These are phyloP conservation scores for Nannobrachium achirus DNA, from an alignment of 2,113 vertebrate genomes.

Conservation along the genomic window DNA sequence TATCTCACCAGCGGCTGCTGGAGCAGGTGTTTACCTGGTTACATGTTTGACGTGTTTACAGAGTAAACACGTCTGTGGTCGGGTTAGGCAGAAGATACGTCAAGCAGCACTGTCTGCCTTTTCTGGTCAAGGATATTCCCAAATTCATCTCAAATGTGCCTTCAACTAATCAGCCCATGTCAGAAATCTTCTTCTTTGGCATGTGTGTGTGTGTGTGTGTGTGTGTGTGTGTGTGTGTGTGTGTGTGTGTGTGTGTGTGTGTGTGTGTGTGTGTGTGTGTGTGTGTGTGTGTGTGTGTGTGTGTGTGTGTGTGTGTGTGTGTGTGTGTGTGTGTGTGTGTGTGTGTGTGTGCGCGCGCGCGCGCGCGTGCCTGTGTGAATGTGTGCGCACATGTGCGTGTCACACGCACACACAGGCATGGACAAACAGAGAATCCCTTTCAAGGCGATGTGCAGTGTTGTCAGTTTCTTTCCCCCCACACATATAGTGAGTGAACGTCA, in stretches of 20 bases:
- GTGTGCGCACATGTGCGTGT: conserved; percentile 15
- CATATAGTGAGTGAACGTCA: conserved; percentile 52
- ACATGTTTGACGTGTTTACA: too few species aligned
- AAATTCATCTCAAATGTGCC: conserved; percentile 60
- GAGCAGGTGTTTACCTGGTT: too few species aligned
- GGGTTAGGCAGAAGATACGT: too few species aligned
- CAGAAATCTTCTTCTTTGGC: conserved; percentile 54
- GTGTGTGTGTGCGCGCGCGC: neutral
- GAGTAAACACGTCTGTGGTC: too few species aligned
- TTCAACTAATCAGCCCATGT: conserved; percentile 55
- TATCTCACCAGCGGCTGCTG: too few species aligned
- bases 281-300: neutral
- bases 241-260: neutral
- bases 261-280: too few species aligned
- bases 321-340: neutral
- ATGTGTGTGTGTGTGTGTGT: conserved; percentile 19
- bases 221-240: conserved; percentile 2
- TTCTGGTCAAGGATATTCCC: conserved; percentile 52
- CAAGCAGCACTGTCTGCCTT: conserved; percentile 29
- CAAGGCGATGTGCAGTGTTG: conserved; percentile 52
- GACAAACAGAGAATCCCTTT: conserved; percentile 10
- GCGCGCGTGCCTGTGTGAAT: neutral
- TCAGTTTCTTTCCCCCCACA: conserved; percentile 36
- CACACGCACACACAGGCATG: neutral
- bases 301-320: neutral